Base-by-base conservation (phyloP, 2,797 vertebrate species). In the Sebastes vulpes region DNA sequence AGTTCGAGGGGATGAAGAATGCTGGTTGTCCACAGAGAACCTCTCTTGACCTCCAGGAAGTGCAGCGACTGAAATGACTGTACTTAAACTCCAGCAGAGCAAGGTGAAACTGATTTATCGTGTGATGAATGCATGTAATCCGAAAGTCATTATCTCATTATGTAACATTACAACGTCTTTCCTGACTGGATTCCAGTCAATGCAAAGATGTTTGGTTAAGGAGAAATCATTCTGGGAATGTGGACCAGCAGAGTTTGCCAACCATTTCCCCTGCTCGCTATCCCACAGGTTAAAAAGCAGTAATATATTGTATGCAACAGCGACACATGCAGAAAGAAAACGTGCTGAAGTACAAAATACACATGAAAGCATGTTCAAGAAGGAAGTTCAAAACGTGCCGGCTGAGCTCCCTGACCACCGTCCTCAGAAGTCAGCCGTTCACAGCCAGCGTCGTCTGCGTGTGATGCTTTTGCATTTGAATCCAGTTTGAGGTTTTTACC, bases 1-100 rank as follows among this genome's bases (percentile, higher is more conserved):
- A 50, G 75, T 75, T 60, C 11, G 63, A 76, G 76, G 60, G 65
- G 38, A 7, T 76, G 75, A 82, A 56, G 89, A 92, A 83, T 74
- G 78, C 16, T 56, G 73, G 84, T 63, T 76, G 74, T 74, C 65
- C 48, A 56, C 63, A 59, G 25, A 69, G 20, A 67, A 73, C 77
- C 86, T 89, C 25, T 4, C 29, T 84, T 90, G 90, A 90, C 87
- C 86, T 89, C 67, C 28, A 57, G 28, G 31, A 75, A 32, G 26
- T 72, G 72, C 64, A 81, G 58, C 23, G 71, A 77, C 58, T 60
- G 42, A 76, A 77, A 56, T 9, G 21, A 11, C 71, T 60, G 29
- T 7, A 58, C 35, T 75, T 21, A 6, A 78, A 68, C 46, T 69
- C 23, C 65, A 71, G 12, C 38, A 23, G 29, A 54, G 59, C 2